Conservation (phyloP, 2,888 invertebrate species). For the Teleogryllus oceanicus region DNA sequence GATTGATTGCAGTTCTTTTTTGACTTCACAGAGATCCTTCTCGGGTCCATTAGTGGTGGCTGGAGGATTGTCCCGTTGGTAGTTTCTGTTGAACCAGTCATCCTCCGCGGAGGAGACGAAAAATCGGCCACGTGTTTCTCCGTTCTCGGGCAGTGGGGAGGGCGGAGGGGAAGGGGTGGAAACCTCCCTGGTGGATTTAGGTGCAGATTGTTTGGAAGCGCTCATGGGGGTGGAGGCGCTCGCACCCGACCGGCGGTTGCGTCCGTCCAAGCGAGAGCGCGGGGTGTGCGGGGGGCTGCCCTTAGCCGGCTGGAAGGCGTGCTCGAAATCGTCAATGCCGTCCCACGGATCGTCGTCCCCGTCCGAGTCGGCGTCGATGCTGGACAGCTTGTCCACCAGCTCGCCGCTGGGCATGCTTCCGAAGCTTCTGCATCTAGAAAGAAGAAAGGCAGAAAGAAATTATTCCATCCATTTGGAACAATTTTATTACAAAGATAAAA, state of each 20-base stretch:
- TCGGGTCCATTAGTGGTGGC: background rate
- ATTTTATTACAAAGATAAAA: too few relatives aligned
- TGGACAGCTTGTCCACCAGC: constrained; percentile 7
- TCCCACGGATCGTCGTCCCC: background rate
- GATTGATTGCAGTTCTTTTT: background rate
- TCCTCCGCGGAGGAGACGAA: constrained; percentile 6
- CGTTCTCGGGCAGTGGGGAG: background rate
- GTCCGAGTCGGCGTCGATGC: constrained; percentile 6
- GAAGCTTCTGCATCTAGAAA: background rate
- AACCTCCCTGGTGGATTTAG: background rate
- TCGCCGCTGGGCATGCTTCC: background rate
- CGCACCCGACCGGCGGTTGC: background rate
- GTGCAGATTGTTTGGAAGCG: too few relatives aligned
- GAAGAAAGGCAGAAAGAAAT: too few relatives aligned
- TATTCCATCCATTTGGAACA: too few relatives aligned
- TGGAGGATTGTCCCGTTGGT: background rate
- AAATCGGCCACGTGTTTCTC: background rate
- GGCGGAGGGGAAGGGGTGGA: background rate
- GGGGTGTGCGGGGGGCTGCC: background rate
- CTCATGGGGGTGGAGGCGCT: background rate
- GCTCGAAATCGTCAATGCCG: background rate
- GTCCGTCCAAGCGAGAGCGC: background rate
- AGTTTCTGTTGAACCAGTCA: background rate
- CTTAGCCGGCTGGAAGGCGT: background rate
- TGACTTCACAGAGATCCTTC: background rate